Percentiles rank a stretch among this genome's conserved stretches.
Conservation (phyloP, 2,888 invertebrate genomes). For the Clivina fossor region DNA sequence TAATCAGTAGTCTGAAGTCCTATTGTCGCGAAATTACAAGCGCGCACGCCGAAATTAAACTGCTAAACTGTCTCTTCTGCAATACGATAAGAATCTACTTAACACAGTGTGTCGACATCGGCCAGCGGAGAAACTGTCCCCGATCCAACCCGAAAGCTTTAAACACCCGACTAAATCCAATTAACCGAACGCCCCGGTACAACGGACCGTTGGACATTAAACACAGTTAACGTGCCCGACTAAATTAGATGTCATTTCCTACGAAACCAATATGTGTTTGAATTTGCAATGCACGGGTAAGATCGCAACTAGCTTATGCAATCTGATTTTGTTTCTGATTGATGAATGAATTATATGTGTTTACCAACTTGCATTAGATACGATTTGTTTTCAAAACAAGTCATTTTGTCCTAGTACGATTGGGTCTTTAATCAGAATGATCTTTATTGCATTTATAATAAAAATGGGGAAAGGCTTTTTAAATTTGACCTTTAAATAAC, state of each 20-base stretch:
- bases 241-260: conserved; percentile 50
- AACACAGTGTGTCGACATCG: no score
- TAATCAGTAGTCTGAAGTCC: conserved; percentile 29
- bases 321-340: no score
- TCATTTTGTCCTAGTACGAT: no score
- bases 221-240: conserved; percentile 35
- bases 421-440: no score
- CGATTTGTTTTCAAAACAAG: no score
- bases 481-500: no score
- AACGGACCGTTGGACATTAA: not conserved
- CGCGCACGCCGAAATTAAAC: conserved; percentile 31
- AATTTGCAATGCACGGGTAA: no score
- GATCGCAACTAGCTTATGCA: no score
- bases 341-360: no score
- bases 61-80: conserved; percentile 29
- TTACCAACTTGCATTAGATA: no score
- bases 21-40: conserved; percentile 31
- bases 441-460: no score
- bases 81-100: conserved; percentile 48
- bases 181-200: conserved; percentile 43
- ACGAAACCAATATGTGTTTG: conserved; percentile 31
- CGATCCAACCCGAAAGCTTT: conserved; percentile 10
- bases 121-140: conserved; percentile 46
- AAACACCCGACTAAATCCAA: conserved; percentile 46
- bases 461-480: no score